phyloP scores from a whole-genome alignment of 2,888 invertebrate genomes.

The Athrips mouffetella region DNA sequence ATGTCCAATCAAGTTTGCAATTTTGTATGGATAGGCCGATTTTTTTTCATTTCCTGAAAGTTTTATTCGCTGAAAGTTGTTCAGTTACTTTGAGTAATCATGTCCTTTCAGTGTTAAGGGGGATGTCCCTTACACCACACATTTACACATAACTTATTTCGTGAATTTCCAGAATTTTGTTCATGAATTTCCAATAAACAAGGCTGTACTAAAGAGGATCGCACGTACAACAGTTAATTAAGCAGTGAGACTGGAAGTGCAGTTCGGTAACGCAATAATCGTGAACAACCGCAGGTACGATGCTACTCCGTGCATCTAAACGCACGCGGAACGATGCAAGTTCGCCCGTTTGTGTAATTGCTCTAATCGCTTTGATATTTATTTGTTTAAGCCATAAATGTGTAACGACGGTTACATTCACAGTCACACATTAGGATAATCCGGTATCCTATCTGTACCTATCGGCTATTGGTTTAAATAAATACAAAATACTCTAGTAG shows the following conservation, averaged over 20 bases:
- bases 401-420: no score
- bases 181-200: conserved; percentile 1
- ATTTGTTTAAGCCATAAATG: conserved; percentile 12
- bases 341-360: conserved; percentile 8
- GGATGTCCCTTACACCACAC: neutral
- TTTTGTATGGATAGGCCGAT: no score
- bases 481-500: no score
- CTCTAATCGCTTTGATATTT: conserved; percentile 9
- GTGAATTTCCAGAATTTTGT: neutral
- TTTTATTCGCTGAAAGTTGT: no score
- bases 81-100: neutral
- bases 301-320: neutral
- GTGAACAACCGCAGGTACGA: neutral
- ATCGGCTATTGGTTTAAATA: no score
- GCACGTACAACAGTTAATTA: conserved; percentile 16
- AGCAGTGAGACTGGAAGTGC: conserved; percentile 6
- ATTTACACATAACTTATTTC: neutral
- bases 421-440: no score
- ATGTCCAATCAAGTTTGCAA: no score
- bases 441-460: no score
- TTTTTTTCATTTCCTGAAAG: no score
- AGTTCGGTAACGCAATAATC: conserved; percentile 7
- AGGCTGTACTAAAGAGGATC: neutral
- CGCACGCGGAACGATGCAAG: conserved; percentile 7
- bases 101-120: neutral